A percentile compares a stretch with the other conserved stretches of the same genome.
phyloP scores from a whole-genome alignment of 2,888 invertebrate genomes.

The Plagodis pulveraria region DNA sequence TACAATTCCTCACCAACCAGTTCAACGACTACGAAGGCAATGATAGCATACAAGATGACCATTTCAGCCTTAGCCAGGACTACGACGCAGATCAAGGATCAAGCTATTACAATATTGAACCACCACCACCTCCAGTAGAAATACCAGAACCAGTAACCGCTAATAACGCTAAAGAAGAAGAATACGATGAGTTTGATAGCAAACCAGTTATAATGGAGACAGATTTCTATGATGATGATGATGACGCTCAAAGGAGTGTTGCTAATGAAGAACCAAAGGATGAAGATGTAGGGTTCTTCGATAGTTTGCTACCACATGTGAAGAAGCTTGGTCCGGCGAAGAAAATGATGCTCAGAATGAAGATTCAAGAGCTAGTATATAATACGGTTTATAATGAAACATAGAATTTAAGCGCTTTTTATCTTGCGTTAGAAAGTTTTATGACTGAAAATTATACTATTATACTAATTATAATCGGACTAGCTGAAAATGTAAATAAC shows the following conservation, averaged over 20 bases:
- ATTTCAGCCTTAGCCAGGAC: constrained; percentile 43
- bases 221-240: constrained; percentile 78
- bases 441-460: too few relatives aligned
- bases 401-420: constrained; percentile 31
- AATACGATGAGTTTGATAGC: constrained; percentile 78
- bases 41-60: constrained; percentile 57
- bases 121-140: constrained; percentile 36
- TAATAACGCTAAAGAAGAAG: constrained; percentile 65
- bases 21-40: constrained; percentile 74
- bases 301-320: constrained; percentile 76
- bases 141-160: constrained; percentile 37
- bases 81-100: constrained; percentile 56
- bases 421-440: too few relatives aligned
- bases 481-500: too few relatives aligned
- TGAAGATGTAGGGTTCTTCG: constrained; percentile 78
- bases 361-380: constrained; percentile 78
- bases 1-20: constrained; percentile 74
- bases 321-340: constrained; percentile 77
- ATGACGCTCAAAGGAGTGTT: constrained; percentile 61
- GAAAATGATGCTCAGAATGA: constrained; percentile 78
- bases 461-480: too few relatives aligned
- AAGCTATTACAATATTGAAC: constrained; percentile 60
- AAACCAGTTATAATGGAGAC: constrained; percentile 79
- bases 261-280: constrained; percentile 58
- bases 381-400: constrained; percentile 77